Percentiles rank a stretch among this genome's conserved stretches.
Conservation (phyloP, 2,888 invertebrate genomes). For the Macrophya alboannulata region DNA sequence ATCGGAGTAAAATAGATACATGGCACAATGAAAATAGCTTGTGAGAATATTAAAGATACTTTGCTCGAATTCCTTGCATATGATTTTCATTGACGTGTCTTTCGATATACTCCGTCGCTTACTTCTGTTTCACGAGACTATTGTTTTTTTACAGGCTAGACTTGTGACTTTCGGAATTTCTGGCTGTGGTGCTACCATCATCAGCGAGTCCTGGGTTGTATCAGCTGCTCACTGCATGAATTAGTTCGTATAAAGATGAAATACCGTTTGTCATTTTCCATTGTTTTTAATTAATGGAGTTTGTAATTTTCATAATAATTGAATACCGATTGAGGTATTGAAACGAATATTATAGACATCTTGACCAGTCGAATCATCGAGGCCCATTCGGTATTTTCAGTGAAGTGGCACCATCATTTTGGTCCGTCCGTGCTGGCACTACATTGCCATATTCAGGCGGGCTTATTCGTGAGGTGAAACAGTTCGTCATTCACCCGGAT, state of each 20-base stretch:
- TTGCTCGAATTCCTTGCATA: neutral
- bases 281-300: no score
- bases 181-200: slow-evolving; percentile 46
- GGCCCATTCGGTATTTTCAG: neutral
- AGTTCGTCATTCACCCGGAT: neutral
- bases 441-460: slow-evolving; percentile 23
- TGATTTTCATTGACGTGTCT: neutral
- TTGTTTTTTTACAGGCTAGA: neutral
- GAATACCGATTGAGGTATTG: neutral
- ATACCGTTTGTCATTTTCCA: neutral
- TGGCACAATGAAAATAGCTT: no score
- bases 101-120: neutral
- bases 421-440: slow-evolving; percentile 35
- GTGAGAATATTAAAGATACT: neutral
- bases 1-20: neutral
- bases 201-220: slow-evolving; percentile 50
- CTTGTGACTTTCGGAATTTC: neutral
- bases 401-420: neutral
- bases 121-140: neutral
- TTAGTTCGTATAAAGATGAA: neutral
- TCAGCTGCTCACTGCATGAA: slow-evolving; percentile 48
- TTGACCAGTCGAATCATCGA: neutral
- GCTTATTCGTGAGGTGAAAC: neutral
- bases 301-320: neutral
- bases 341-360: neutral